phyloP scores from a whole-genome alignment of 2,797 vertebrate species.

The Sebastes trivittatus region DNA sequence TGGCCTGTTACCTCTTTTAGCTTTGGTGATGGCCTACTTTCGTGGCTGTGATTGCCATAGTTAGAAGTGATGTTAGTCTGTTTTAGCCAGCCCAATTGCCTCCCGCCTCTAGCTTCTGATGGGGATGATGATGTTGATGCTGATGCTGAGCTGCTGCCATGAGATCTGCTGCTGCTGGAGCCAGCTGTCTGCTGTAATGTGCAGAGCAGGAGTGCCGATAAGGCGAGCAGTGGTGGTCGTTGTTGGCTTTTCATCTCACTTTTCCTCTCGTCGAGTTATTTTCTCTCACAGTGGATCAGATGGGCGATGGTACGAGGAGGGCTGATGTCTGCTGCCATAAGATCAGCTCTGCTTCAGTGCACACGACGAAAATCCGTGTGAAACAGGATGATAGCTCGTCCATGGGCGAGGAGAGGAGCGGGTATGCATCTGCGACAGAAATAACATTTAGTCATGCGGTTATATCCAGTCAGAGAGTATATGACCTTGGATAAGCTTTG shows the following conservation, averaged over 20 bases:
- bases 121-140: constrained; percentile 26
- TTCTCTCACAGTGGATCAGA: constrained; percentile 60
- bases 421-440: constrained; percentile 58
- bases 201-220: constrained; percentile 74
- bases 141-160: constrained; percentile 39
- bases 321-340: constrained; percentile 66
- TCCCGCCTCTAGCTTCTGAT: constrained; percentile 43
- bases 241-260: constrained; percentile 71
- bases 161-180: constrained; percentile 30
- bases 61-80: constrained; percentile 35
- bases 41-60: constrained; percentile 38
- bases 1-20: constrained; percentile 31
- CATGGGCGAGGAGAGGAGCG: constrained; percentile 28
- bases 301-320: constrained; percentile 38
- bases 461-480: neutral
- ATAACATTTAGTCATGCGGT: constrained; percentile 23
- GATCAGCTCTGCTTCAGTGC: constrained; percentile 54
- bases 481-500: constrained; percentile 51
- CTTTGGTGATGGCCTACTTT: constrained; percentile 47
- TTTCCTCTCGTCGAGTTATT: constrained; percentile 31
- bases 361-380: constrained; percentile 36
- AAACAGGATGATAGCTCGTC: constrained; percentile 22
- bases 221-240: constrained; percentile 63
- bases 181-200: constrained; percentile 57
- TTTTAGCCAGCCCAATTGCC: constrained; percentile 17